Base-by-base conservation (phyloP, 2,888 invertebrate species). In the Tetramorium bicarinatum region DNA sequence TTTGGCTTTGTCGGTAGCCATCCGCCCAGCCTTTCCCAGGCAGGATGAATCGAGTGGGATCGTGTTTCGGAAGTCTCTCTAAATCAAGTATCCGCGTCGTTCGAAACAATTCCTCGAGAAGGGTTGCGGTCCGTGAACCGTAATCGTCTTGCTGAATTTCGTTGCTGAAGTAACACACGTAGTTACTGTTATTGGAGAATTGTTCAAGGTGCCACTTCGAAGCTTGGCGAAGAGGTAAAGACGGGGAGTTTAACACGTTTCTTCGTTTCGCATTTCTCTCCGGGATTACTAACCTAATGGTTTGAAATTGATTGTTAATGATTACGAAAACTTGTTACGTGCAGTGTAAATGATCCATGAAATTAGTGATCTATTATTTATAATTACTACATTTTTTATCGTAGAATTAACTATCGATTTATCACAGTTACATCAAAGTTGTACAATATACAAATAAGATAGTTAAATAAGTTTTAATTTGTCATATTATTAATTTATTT, bases 91-190 rank as follows among this genome's bases (percentile, higher is more conserved):
- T 66, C 76, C 76, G 64, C 82, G 76, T 75, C 76, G 76, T 62
- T 76, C 76, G 76, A 62, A 76, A 82, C 82, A 75, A 76, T 82
- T 82, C 56, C 76, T 76, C 66, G 76, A 82, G 76, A 75, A 79
- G 82, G 41, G 75, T 64, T 76, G 82, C 82, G 82, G 79, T 80
- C 38, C 38, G 47, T 47, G 79, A 80, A 80, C 72, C 79, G 79
- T 80, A 80, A 80, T 80, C 71, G 82, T 47, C 76, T 82, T 76
- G 76, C 76, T 82, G 76, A 77, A 82, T 76, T 82, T 77, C 75
- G 82, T 77, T 77, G 76, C 76, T 34, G 29, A 82, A 77, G 75
- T 71, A 80, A 71, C 79, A 71, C 79, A 80, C 79, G 71, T 80
- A 79, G 79, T 79, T 79, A 79, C 79, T 47, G 79, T 79, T 80